Conservation (phyloP, 2,113 vertebrate species). For the Pelecanus crispus region DNA sequence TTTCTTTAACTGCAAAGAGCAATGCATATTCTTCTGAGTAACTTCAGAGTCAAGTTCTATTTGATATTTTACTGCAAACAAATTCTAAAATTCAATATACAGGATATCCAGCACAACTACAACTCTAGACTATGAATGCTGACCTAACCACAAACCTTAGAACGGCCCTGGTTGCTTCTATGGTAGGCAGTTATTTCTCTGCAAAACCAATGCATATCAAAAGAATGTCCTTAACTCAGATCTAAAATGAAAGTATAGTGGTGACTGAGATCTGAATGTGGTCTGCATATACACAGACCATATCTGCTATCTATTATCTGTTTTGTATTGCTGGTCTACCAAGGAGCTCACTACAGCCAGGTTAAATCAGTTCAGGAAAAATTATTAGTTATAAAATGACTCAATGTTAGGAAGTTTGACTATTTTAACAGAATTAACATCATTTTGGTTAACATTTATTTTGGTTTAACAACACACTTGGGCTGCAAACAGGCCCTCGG, state of each 20-base stretch:
- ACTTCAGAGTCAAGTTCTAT: background rate
- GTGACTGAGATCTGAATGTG: background rate
- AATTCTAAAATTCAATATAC: background rate
- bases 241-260: background rate
- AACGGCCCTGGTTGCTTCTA: background rate
- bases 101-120: background rate
- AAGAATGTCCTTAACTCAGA: background rate
- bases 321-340: background rate
- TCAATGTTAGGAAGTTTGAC: background rate
- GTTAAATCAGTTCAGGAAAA: background rate
- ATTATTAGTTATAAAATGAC: background rate
- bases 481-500: background rate
- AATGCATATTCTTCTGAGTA: background rate
- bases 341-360: background rate
- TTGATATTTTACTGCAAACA: background rate
- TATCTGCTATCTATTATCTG: background rate
- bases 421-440: background rate
- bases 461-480: background rate
- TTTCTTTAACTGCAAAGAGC: background rate
- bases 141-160: background rate
- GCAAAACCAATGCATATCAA: background rate
- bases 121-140: background rate
- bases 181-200: background rate
- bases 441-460: background rate
- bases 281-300: background rate